Percentiles rank a stretch among this genome's conserved stretches.
phyloP scores from a whole-genome alignment of 2,113 vertebrate genomes.

The Ameiurus melas region DNA sequence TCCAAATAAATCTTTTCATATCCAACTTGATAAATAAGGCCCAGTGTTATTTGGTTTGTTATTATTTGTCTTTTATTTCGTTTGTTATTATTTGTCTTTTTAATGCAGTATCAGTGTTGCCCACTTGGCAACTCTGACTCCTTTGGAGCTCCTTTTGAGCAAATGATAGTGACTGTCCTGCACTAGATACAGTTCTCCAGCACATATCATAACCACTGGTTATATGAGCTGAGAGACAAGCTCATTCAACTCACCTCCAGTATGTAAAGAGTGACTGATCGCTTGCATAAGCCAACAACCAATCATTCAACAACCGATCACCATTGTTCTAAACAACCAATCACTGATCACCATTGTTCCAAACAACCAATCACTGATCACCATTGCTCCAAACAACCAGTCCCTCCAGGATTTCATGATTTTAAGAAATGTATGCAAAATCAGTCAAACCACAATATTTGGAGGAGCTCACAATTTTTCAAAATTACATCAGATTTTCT shows the following conservation, averaged over 20 bases:
- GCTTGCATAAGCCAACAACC: neutral
- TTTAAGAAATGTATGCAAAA: too few relatives aligned
- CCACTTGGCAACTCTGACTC: neutral
- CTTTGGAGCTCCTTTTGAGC: neutral
- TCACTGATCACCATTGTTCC: too few relatives aligned
- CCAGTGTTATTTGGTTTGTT: neutral
- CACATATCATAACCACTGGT: neutral
- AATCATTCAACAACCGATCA: neutral
- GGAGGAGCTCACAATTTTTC: too few relatives aligned
- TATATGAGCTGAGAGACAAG: neutral
- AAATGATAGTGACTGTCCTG: neutral
- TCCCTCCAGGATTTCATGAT: too few relatives aligned
- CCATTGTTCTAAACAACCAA: too few relatives aligned
- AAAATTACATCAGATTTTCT: too few relatives aligned
- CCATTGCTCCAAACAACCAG: neutral
- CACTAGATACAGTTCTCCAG: neutral
- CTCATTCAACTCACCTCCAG: neutral
- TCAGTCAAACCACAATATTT: too few relatives aligned
- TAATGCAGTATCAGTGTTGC: neutral
- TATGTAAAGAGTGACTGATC: too few relatives aligned
- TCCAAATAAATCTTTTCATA: too few relatives aligned
- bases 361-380: neutral
- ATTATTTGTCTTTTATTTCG: neutral
- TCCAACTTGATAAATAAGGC: neutral
- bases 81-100: neutral